Evolutionary conservation across 2,888 invertebrate genomes (phyloP).

Genomic region (Agrochola macilenta): DNA sequence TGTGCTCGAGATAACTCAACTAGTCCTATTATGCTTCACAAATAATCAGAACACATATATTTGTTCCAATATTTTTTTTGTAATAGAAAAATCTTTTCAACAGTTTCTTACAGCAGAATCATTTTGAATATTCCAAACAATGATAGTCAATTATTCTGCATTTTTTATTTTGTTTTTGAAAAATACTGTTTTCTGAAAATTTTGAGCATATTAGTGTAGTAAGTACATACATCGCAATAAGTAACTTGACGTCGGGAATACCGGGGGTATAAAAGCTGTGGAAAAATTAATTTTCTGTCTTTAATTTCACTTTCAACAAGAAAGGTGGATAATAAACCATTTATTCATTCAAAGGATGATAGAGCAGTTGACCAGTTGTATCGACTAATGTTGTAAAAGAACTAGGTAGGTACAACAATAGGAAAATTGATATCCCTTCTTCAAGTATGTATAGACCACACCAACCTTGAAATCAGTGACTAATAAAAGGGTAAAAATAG

Average conservation of each 20-base stretch:
- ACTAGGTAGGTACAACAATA: not conserved
- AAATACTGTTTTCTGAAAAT: conserved; percentile 37
- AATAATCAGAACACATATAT: conserved; percentile 42
- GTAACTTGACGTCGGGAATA: conserved; percentile 73
- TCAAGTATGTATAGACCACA: conserved; percentile 55
- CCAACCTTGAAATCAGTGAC: conserved; percentile 83
- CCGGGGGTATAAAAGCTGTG: conserved; percentile 76
- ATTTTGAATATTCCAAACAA: not conserved
- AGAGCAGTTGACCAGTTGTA: not conserved
- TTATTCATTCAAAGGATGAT: not conserved
- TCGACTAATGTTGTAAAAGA: not conserved
- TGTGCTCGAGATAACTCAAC: not conserved
- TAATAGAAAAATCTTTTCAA: not conserved
- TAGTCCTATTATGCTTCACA: conserved; percentile 18
- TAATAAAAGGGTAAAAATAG: conserved; percentile 81
- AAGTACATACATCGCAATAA: conserved; percentile 76
- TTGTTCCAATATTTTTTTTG: not conserved
- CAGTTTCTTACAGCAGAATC: not conserved
- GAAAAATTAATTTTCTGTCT: conserved; percentile 61
- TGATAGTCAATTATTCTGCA: not conserved
- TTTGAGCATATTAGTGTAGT: conserved; percentile 38
- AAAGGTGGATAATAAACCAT: not conserved
- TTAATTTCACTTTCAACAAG: conserved; percentile 28
- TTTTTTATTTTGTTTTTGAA: not conserved
- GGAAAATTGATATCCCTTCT: conserved; percentile 76